phyloP scores from a whole-genome alignment of 2,888 invertebrate species.

The Perizoma flavofasciatum region DNA sequence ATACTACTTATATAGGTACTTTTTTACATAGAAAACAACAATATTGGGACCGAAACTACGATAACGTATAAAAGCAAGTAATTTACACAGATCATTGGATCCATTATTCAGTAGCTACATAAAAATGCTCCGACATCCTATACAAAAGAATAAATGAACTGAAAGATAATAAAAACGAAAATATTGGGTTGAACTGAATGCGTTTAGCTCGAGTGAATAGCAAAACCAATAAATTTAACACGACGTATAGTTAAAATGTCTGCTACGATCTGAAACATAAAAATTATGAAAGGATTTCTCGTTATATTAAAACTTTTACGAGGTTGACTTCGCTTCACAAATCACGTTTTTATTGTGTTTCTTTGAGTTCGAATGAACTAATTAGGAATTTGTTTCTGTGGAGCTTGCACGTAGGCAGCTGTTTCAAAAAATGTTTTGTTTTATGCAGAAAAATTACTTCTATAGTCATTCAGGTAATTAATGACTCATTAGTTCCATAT shows the following conservation, averaged over 20 bases:
- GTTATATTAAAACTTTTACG: slow-evolving; percentile 37
- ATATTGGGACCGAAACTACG: too few relatives aligned
- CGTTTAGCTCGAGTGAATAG: slow-evolving; percentile 36
- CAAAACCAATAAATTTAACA: slow-evolving; percentile 32
- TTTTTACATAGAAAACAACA: too few relatives aligned
- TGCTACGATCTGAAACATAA: slow-evolving; percentile 75
- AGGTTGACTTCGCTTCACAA: slow-evolving; percentile 48
- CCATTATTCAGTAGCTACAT: slow-evolving; percentile 15
- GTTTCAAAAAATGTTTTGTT: too few relatives aligned
- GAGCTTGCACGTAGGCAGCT: background rate
- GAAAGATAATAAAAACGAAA: slow-evolving; percentile 37
- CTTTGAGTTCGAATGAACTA: slow-evolving; percentile 6
- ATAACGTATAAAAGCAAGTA: background rate
- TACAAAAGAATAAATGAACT: slow-evolving; percentile 41
- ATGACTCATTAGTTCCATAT: too few relatives aligned
- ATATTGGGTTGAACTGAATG: slow-evolving; percentile 43
- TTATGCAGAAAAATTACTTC: too few relatives aligned
- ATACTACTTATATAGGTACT: too few relatives aligned
- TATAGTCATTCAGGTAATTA: background rate
- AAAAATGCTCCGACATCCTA: slow-evolving; percentile 58
- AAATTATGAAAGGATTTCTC: slow-evolving; percentile 60
- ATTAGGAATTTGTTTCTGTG: slow-evolving; percentile 15
- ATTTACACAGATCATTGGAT: slow-evolving; percentile 10
- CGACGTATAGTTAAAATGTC: slow-evolving; percentile 43
- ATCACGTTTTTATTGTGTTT: slow-evolving; percentile 22